A percentile compares a stretch with the other conserved stretches of the same genome.
phyloP scores from a whole-genome alignment of 2,113 vertebrate species.

The Zapornia atra region DNA sequence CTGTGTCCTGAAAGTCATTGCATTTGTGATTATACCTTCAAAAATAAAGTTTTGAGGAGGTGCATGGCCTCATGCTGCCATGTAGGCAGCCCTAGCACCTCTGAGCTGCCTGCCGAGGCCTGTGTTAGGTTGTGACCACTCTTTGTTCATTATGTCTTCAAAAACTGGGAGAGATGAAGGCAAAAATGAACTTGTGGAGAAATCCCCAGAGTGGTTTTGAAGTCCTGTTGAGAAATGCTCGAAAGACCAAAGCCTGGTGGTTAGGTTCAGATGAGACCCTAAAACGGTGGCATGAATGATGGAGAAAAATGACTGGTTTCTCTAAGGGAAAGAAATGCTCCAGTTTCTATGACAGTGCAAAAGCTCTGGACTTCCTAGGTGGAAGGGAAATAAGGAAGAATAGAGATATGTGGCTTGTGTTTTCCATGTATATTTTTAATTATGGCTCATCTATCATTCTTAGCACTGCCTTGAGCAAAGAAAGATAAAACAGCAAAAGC shows the following conservation, averaged over 20 bases:
- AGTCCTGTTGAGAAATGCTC: neutral
- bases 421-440: conserved; percentile 54
- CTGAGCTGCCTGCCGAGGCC: neutral
- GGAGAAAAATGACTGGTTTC: neutral
- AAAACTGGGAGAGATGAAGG: neutral
- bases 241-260: neutral
- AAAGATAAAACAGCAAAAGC: conserved; percentile 23
- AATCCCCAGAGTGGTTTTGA: neutral
- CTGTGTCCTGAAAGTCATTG: neutral
- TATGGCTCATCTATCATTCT: conserved; percentile 43
- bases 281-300: neutral
- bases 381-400: neutral
- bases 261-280: neutral
- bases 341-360: neutral
- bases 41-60: neutral
- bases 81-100: neutral
- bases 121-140: accelerated
- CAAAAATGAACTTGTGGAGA: neutral
- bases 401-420: neutral
- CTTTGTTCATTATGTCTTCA: neutral
- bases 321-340: neutral
- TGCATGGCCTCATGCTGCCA: neutral
- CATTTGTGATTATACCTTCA: neutral
- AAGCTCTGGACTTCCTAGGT: neutral
- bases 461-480: conserved; percentile 44